phyloP scores from a whole-genome alignment of 64 coral and sea anemone species.

The Stichodactyla helianthus region DNA sequence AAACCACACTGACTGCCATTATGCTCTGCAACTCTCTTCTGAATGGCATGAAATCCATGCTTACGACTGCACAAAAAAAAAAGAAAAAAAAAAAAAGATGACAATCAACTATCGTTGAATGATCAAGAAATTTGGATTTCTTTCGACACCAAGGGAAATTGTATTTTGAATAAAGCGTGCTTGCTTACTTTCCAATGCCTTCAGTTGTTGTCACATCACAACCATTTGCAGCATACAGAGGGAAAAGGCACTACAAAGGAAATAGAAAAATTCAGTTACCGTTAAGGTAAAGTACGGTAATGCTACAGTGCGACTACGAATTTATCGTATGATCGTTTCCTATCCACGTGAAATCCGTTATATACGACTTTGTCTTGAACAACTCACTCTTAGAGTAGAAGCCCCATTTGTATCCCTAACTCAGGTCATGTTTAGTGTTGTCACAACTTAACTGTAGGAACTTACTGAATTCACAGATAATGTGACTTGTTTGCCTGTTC shows the following conservation, averaged over 20 bases:
- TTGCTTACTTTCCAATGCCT: conserved; percentile 77
- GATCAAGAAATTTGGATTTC: no score
- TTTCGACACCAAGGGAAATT: background rate
- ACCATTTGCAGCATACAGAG: conserved; percentile 57
- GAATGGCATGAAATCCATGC: conserved; percentile 65
- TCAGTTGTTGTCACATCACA: conserved; percentile 63
- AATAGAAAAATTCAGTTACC: background rate
- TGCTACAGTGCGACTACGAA: no score
- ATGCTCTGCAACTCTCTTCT: conserved; percentile 73
- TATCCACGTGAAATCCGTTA: no score
- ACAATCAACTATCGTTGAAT: background rate
- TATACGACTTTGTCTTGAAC: no score
- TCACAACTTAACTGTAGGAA: background rate
- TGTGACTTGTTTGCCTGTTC: conserved; percentile 39
- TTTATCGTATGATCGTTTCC: no score
- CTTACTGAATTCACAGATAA: conserved; percentile 71
- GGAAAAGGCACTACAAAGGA: conserved; percentile 66
- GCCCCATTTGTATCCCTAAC: no score
- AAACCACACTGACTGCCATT: conserved; percentile 91
- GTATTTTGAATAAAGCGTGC: background rate
- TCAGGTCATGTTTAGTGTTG: no score
- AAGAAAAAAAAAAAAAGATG: background rate
- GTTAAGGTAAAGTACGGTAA: background rate
- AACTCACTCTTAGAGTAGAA: no score
- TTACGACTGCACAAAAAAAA: background rate